Evolutionary conservation across 2,113 vertebrate genomes (phyloP).

Genomic region (Bubo scandiacus): DNA sequence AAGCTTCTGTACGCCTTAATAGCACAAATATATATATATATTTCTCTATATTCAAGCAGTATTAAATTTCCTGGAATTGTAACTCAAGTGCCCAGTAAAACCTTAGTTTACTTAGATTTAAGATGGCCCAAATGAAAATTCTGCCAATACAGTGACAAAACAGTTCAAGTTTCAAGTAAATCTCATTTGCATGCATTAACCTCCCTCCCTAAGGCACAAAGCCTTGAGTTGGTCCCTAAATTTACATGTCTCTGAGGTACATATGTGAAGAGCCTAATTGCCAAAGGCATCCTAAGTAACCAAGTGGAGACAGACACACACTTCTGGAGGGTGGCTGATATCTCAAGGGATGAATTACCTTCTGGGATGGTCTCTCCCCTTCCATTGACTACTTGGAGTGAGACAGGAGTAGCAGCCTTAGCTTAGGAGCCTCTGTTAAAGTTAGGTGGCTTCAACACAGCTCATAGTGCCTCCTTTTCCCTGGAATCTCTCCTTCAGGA

Average conservation of each 20-base stretch:
- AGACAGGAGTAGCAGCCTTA: not conserved
- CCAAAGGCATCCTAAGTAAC: not conserved
- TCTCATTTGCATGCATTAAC: not conserved
- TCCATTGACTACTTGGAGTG: not conserved
- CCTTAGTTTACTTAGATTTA: not conserved
- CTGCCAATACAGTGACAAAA: not conserved
- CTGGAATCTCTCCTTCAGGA: not conserved
- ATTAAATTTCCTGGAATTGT: not conserved
- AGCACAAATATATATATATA: not conserved
- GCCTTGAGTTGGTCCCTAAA: not conserved
- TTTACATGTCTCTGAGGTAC: not conserved
- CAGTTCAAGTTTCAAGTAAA: not conserved
- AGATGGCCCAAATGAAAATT: not conserved
- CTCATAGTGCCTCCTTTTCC: not conserved
- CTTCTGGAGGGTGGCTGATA: not conserved
- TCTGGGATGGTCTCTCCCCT: not conserved
- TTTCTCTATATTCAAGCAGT: not conserved
- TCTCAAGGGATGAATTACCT: not conserved
- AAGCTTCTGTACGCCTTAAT: not conserved
- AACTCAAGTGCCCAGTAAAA: not conserved
- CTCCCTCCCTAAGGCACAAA: not conserved
- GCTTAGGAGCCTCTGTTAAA: not conserved
- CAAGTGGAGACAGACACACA: not conserved
- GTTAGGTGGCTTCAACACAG: not conserved
- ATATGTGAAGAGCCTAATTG: not conserved